Evolutionary conservation across 2,797 vertebrate species (phyloP).

Genomic region (Craterocephalus amniculus): DNA sequence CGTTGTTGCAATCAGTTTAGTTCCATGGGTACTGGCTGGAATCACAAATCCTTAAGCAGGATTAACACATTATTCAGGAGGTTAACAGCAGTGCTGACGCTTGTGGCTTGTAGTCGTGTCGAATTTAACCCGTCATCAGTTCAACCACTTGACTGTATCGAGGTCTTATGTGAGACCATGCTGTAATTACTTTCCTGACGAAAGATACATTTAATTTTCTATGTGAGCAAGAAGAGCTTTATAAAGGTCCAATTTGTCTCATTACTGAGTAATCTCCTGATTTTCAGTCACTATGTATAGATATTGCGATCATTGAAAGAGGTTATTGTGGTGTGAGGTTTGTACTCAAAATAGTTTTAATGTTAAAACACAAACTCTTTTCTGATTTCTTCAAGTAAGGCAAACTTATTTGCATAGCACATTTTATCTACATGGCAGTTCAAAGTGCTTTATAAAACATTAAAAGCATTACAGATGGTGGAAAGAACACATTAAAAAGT

Average conservation of each 20-base stretch:
- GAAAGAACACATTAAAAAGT: no score
- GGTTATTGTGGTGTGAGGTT: background rate
- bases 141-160: background rate
- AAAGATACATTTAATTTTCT: background rate
- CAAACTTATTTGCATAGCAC: no score
- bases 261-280: background rate
- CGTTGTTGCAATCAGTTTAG: no score
- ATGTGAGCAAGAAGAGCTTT: background rate
- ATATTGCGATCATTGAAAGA: background rate
- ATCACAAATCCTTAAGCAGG: background rate
- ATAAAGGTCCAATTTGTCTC: background rate
- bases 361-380: background rate
- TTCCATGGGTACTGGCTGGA: background rate
- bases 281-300: background rate
- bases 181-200: background rate
- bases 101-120: background rate
- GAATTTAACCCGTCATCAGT: background rate
- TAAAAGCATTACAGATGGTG: no score
- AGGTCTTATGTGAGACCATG: background rate
- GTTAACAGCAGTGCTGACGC: background rate
- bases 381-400: no score
- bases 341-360: background rate
- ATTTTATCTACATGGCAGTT: no score
- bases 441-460: no score
- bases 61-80: background rate